Conservation (phyloP, 2,888 invertebrate genomes). For the Drosophila colorata region DNA sequence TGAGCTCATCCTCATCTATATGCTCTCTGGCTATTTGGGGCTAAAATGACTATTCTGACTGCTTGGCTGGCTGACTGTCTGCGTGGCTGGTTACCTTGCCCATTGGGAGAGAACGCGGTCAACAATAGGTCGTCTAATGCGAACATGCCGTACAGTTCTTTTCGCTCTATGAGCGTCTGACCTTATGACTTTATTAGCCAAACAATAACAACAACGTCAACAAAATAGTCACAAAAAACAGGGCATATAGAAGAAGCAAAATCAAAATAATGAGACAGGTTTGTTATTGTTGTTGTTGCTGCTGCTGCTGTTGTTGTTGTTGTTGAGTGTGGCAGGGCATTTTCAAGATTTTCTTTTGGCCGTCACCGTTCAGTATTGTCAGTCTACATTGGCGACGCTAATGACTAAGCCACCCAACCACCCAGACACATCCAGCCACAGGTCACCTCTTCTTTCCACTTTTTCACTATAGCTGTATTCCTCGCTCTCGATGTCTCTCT, state of each 20-base stretch:
- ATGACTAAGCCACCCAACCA: conserved; percentile 46
- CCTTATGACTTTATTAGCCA: conserved; percentile 61
- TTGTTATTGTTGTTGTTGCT: conserved; percentile 15
- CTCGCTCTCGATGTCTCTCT: background rate
- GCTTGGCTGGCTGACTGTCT: background rate
- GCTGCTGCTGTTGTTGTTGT: background rate
- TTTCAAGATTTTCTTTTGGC: conserved; percentile 53
- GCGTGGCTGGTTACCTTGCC: conserved; percentile 15
- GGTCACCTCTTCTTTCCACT: background rate
- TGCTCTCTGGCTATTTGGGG: conserved; percentile 24
- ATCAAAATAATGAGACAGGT: conserved; percentile 57
- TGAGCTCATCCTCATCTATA: conserved; percentile 6
- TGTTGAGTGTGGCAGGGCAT: conserved; percentile 27
- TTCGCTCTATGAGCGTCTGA: conserved; percentile 43
- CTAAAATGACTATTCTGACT: conserved; percentile 16
- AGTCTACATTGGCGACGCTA: conserved; percentile 46
- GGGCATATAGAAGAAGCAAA: conserved; percentile 17
- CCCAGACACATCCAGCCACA: background rate
- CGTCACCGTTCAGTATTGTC: conserved; percentile 29
- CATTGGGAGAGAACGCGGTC: conserved; percentile 40
- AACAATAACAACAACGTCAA: conserved; percentile 13
- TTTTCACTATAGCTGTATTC: conserved; percentile 1
- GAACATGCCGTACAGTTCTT: conserved; percentile 31
- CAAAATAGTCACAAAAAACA: conserved; percentile 12
- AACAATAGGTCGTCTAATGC: conserved; percentile 42